Base-by-base conservation (phyloP, 2,113 vertebrate species). In the Nothocercus nigrocapillus region DNA sequence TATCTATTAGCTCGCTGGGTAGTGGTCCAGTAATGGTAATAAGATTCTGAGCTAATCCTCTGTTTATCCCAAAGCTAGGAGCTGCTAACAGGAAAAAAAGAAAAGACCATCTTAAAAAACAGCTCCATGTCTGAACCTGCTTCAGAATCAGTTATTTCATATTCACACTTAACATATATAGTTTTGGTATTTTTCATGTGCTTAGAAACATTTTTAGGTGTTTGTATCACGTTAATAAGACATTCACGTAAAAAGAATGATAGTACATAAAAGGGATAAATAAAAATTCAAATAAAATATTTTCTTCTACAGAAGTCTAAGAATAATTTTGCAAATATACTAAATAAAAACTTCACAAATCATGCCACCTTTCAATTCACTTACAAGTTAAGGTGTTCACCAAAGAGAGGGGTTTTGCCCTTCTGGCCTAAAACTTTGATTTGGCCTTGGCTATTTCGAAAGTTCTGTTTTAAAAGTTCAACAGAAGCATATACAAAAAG, bases 1-100 rank as follows among this genome's bases (percentile, higher is more conserved):
- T 42, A 19, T 51, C 63, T 28, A 93, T 53, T 28, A 84, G 61
- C 19, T 88, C 40, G 0, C 92, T 73, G 32, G 93, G 97, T 17
- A 99, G 93, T 85, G 99, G 98, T 3, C 99, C 99, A 49, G 98
- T 98, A 21, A 99, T 47, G 44, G 97, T 38, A 30, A 99, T 96
- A 53, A 98, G 98, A 61, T 95, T 90, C 70, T 68, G n/a, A 9
- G 82, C 47, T 11, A 93, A 89, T 28, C 97, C 67, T 67, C 77
- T 78, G 28, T 88, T 90, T 75, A 53, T 44, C 18, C 69, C 95
- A 69, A 82, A 78, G 85, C 95, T 70, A 40, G 38, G 49, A 67
- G 95, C 70, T 42, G 95, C 95, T n/a, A 98, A 68, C 7, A 98
- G 11, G 40, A 90, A 78, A 49, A 32, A 98, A 13, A 54, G 13